A percentile compares a stretch with the other conserved stretches of the same genome.
Evolutionary conservation across 2,888 invertebrate species (phyloP).

Genomic region (Oxycera nigricornis): DNA sequence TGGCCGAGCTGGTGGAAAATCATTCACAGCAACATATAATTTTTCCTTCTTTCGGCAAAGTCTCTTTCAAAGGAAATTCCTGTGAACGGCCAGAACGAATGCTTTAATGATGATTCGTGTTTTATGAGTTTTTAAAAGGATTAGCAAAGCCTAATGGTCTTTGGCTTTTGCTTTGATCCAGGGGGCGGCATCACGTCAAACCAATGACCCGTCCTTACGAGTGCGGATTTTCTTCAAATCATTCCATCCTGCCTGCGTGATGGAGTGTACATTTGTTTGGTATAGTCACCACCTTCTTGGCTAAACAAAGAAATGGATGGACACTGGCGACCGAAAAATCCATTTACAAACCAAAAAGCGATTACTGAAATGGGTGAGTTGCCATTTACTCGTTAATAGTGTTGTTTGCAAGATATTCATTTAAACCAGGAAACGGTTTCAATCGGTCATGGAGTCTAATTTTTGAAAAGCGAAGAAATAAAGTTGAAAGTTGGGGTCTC

Average conservation of each 20-base stretch:
- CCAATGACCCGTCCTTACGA: neutral
- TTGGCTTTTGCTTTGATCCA: neutral
- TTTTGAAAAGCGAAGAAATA: no score
- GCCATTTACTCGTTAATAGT: slow-evolving; percentile 29
- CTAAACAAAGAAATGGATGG: neutral
- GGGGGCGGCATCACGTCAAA: neutral
- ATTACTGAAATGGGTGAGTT: slow-evolving; percentile 25
- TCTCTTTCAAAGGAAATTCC: neutral
- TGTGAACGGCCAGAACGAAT: slow-evolving; percentile 34
- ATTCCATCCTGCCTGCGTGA: slow-evolving; percentile 35
- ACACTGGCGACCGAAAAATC: neutral
- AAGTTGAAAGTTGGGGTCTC: no score
- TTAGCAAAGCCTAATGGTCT: slow-evolving; percentile 20
- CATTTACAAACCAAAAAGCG: slow-evolving; percentile 23
- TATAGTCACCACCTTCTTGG: neutral
- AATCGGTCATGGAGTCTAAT: slow-evolving; percentile 24
- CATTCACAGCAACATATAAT: no score
- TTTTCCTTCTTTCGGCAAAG: neutral
- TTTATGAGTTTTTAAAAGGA: slow-evolving; percentile 37
- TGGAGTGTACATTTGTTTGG: neutral
- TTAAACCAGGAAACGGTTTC: slow-evolving; percentile 10
- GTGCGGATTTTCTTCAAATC: slow-evolving; percentile 25
- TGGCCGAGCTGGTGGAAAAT: neutral
- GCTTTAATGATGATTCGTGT: slow-evolving; percentile 38
- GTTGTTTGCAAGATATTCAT: slow-evolving; percentile 18